phyloP scores from a whole-genome alignment of 2,113 vertebrate genomes.

The Callospermophilus lateralis region DNA sequence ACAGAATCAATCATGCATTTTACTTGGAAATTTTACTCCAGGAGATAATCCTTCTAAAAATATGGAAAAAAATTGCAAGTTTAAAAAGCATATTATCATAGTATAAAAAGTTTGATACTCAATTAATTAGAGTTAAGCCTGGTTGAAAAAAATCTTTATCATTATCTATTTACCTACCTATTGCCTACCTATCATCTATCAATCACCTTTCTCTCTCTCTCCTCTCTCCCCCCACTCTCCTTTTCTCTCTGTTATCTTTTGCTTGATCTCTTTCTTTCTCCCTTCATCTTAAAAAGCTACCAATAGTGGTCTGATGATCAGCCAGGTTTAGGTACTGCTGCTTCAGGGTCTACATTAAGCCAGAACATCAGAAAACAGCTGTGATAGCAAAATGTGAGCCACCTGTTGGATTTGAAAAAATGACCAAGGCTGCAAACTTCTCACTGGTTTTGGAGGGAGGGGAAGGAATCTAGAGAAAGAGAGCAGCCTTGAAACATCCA shows the following conservation, averaged over 20 bases:
- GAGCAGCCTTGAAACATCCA: not conserved
- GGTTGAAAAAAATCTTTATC: not conserved
- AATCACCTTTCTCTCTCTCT: not conserved
- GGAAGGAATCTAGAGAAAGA: not conserved
- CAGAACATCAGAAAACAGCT: not conserved
- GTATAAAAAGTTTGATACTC: not conserved
- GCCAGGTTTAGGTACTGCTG: not conserved
- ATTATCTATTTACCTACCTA: not conserved
- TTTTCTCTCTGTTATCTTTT: not conserved
- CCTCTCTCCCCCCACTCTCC: no score
- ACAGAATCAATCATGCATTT: not conserved
- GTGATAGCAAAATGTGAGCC: not conserved
- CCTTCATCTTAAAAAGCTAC: not conserved
- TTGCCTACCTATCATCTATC: no score
- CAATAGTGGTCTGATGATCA: not conserved
- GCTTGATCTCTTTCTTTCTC: not conserved
- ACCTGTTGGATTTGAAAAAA: no score
- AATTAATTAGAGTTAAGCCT: not conserved
- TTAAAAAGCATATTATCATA: not conserved
- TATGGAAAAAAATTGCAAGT: not conserved
- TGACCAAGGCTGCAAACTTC: fast-evolving
- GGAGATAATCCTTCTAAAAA: not conserved
- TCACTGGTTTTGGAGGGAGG: not conserved
- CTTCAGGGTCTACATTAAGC: not conserved
- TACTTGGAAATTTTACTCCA: not conserved